Percentiles rank a stretch among this genome's conserved stretches.
These are phyloP conservation scores for Trichonephila inaurata DNA, from an alignment of 1,140 invertebrate genomes.

Conservation along the genomic window DNA sequence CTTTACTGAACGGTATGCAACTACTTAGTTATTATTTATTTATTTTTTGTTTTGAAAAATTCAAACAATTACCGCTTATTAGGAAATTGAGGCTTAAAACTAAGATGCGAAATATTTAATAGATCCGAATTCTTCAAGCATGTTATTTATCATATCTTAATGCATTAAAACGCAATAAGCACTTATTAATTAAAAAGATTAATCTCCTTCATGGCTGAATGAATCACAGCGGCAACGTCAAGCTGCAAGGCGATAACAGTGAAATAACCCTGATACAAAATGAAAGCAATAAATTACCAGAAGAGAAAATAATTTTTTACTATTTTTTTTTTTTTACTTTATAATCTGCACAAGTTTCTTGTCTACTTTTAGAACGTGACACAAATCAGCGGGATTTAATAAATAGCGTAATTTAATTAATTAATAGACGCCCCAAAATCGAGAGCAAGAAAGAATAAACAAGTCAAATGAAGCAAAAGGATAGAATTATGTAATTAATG, in stretches of 20 bases:
- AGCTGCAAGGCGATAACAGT: conserved; percentile 50
- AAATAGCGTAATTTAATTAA: conserved; percentile 64
- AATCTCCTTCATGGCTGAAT: conserved; percentile 10
- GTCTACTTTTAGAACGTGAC: conserved; percentile 53
- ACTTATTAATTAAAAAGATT: conserved; percentile 64
- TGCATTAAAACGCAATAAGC: conserved; percentile 32
- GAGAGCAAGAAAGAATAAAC: conserved; percentile 37
- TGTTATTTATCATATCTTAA: conserved; percentile 42
- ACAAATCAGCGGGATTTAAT: conserved; percentile 55
- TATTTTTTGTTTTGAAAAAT: neutral
- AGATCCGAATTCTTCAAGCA: conserved; percentile 20
- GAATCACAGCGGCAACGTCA: conserved; percentile 36
- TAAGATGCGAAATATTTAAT: neutral
- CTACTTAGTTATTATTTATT: neutral
- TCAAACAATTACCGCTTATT: neutral
- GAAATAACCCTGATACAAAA: conserved; percentile 54
- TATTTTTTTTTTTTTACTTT: conserved; percentile 24
- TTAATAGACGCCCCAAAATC: conserved; percentile 43
- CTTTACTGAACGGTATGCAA: neutral
- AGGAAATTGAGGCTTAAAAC: neutral
- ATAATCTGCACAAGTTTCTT: neutral
- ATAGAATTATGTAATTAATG: conserved; percentile 45
- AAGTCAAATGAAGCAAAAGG: conserved; percentile 38
- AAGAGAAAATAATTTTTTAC: conserved; percentile 38
- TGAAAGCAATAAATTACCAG: conserved; percentile 65